Evolutionary conservation across 2,797 vertebrate species (phyloP), one percentile per base, ranked within the genome.

Genomic region (Picus viridis): DNA sequence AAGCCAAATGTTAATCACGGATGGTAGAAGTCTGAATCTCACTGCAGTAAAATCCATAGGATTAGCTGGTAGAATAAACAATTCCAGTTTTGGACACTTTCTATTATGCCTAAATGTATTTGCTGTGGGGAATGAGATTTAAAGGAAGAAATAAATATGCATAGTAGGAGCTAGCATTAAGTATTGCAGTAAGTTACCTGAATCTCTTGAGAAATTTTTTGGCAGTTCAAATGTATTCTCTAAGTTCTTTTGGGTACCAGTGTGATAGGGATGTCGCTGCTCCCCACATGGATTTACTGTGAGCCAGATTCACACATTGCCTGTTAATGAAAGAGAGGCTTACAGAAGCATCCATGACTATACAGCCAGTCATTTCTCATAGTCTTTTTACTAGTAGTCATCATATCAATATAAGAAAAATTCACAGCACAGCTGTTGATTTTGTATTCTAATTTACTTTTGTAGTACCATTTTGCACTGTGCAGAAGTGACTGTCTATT

Each of bases 61-160:
- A 90, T 93, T 94, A 90, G 27, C 32, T 75, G n/a, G 16, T 51
- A 85, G 76, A 94, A 92, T 78, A 95, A 94, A 78, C 30, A 83
- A 15, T 56, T 93, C 65, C 90, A 30, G 6, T 16, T 93, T 72
- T 26, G 65, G 39, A 39, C 88, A 64, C 73, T 90, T 69, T 67
- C 63, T 92, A 94, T 87, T 89, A 70, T 36, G 24, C 27, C 43
- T 92, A 87, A 94, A 85, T 81, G 19, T 73, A 75, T 93, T 94
- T 93, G 27, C 82, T 90, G 34, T 70, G 29, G 63, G 62, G 56
- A 90, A 85, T 80, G 59, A 78, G 73, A 63, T 64, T 94, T 88
- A 78, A 88, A 83, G 14, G 30, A 71, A 63, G 70, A 83, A 92
- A 94, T 86, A 93, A 89, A 92, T 89, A 81, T 47, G 43, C 26